A percentile compares a stretch with the other conserved stretches of the same genome.
phyloP scores from a whole-genome alignment of 2,888 invertebrate species.

The Stomorhina lunata region DNA sequence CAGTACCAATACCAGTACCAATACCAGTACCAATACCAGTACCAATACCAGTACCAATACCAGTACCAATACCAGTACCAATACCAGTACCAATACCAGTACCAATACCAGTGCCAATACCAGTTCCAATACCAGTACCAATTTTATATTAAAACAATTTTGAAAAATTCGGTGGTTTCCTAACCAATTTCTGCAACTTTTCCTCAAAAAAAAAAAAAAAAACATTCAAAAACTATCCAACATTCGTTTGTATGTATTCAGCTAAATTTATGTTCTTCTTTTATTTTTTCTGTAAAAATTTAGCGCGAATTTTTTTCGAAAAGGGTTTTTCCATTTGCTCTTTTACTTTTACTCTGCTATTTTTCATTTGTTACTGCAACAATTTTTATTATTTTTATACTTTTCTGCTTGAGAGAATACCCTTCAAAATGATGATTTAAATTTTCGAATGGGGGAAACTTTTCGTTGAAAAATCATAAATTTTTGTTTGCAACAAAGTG shows the following conservation, averaged over 20 bases:
- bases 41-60: no score
- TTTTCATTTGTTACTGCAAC: not conserved
- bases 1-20: no score
- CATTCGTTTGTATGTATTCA: not conserved
- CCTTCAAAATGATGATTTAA: conserved; percentile 43
- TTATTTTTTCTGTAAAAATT: conserved; percentile 51
- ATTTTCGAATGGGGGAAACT: conserved; percentile 21
- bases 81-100: no score
- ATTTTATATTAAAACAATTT: no score
- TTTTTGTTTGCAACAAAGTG: not conserved
- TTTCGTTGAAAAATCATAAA: not conserved
- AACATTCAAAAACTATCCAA: not conserved
- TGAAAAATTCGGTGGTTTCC: not conserved
- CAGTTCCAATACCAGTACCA: no score
- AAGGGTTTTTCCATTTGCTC: not conserved
- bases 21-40: no score
- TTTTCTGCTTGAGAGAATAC: conserved; percentile 44
- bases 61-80: no score
- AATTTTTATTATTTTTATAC: conserved; percentile 22
- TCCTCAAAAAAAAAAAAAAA: not conserved
- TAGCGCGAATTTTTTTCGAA: conserved; percentile 1
- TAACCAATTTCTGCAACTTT: not conserved
- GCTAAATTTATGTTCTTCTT: not conserved
- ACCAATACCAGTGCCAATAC: no score
- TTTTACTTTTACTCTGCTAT: not conserved